Percentiles rank a stretch among this genome's conserved stretches.
These are phyloP conservation scores for Polietes domitor DNA, from an alignment of 2,888 invertebrate genomes.

Conservation along the genomic window DNA sequence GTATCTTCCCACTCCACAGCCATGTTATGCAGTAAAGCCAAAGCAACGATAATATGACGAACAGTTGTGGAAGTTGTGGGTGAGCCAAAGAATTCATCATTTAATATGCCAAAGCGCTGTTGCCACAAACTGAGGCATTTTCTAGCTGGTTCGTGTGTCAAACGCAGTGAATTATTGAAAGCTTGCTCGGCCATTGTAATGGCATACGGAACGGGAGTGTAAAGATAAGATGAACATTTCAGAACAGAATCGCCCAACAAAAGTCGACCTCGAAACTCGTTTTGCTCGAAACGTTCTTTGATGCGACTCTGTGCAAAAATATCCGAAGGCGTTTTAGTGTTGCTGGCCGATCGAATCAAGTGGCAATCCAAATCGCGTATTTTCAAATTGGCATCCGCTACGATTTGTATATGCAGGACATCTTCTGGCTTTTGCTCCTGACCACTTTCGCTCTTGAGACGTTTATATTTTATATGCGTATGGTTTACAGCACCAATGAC, in stretches of 20 bases:
- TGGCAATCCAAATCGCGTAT: constrained; percentile 74
- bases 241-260: constrained; percentile 72
- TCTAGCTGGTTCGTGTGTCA: constrained; percentile 72
- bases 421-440: constrained; percentile 37
- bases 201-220: constrained; percentile 73
- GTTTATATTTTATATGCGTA: constrained; percentile 68
- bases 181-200: constrained; percentile 71
- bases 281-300: constrained; percentile 76
- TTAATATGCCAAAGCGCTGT: constrained; percentile 73
- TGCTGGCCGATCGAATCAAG: constrained; percentile 66
- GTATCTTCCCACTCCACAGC: constrained; percentile 76
- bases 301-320: constrained; percentile 73
- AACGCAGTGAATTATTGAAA: constrained; percentile 73
- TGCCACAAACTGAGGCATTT: constrained; percentile 71
- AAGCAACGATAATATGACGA: constrained; percentile 74
- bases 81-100: constrained; percentile 71
- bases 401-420: constrained; percentile 72
- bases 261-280: constrained; percentile 76
- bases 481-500: constrained; percentile 75
- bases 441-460: constrained; percentile 35
- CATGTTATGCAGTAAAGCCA: constrained; percentile 76
- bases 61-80: constrained; percentile 70
- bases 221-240: constrained; percentile 72
- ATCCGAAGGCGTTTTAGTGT: constrained; percentile 63
- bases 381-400: constrained; percentile 74